These are phyloP conservation scores for Dryomyza anilis DNA, from an alignment of 2,888 invertebrate genomes.

Conservation along the genomic window DNA sequence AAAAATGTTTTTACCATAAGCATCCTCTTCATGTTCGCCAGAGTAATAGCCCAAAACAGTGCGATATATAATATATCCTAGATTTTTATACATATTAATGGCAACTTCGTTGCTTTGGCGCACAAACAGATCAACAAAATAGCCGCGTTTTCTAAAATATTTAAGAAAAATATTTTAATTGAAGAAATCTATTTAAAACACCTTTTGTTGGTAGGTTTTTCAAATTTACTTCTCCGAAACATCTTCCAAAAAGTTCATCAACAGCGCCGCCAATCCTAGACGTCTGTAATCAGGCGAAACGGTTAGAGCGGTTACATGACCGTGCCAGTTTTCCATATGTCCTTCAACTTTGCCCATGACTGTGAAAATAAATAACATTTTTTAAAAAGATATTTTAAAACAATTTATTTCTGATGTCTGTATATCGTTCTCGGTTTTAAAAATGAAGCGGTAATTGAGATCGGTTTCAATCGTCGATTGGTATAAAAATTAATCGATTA, in stretches of 20 bases:
- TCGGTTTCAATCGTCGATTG: too few relatives aligned
- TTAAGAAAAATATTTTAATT: too few relatives aligned
- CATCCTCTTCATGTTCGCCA: slow-evolving; percentile 97
- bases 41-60: slow-evolving; percentile 98
- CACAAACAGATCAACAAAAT: slow-evolving; percentile 98
- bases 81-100: slow-evolving; percentile 94
- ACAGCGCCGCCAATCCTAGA: slow-evolving; percentile 86
- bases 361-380: slow-evolving; percentile 58
- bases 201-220: neutral
- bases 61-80: slow-evolving; percentile 96
- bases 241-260: slow-evolving; percentile 95
- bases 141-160: slow-evolving; percentile 86
- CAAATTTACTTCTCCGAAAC: slow-evolving; percentile 85
- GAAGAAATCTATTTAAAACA: neutral
- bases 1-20: slow-evolving; percentile 76
- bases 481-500: too few relatives aligned
- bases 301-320: slow-evolving; percentile 97
- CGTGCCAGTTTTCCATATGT: slow-evolving; percentile 95
- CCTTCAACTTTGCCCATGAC: slow-evolving; percentile 99
- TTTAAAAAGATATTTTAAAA: neutral
- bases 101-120: slow-evolving; percentile 97
- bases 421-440: too few relatives aligned
- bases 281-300: slow-evolving; percentile 94
- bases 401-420: too few relatives aligned
- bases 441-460: too few relatives aligned